Evolutionary conservation across 2,113 vertebrate genomes (phyloP), one percentile per base, ranked within the genome.

Genomic region (Proteles cristata): DNA sequence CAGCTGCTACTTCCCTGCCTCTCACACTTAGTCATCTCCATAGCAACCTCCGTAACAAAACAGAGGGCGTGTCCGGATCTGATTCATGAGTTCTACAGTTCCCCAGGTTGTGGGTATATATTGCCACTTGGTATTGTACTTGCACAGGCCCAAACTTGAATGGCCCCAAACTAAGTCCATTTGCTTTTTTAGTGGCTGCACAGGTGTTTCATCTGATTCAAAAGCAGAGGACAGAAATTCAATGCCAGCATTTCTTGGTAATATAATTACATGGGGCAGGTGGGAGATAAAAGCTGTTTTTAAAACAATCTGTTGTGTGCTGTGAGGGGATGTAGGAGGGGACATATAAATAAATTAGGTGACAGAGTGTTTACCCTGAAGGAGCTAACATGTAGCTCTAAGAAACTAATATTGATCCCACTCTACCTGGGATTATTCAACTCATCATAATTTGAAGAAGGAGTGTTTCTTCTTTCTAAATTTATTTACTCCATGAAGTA

Each of bases 381-480:
- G 81, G 14, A 92, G 7, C 63, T 50, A 90, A 53, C 39, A 35
- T 7, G 26, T 9, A 48, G 21, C 53, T 88, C 77, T 35, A 65
- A 28, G 53, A 92, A 11, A 74, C 19, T 50, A n/a, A 19, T 71
- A n/a, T 26, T 85, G 55, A 87, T 90, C 5, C 12, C 33, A 39
- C 28, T 74, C 17, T 61, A 33, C 77, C 86, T 93, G 31, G n/a
- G 25, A 82, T 92, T 85, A 94, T 93, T 82, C 69, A 85, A 74
- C 43, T 91, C 66, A 53, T 73, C 19, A 65, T 25, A 33, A 33
- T 69, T 84, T 84, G 88, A 93, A 96, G 16, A 94, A 90, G 39
- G 33, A 96, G 39, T 15, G 45, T 90, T 90, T 92, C 19, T 89
- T 91, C 43, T 94, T 86, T 90, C 79, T 89, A 87, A 83, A 86